These are phyloP conservation scores for Pristionchus mayeri DNA, from an alignment of 2,888 invertebrate genomes.

Conservation along the genomic window DNA sequence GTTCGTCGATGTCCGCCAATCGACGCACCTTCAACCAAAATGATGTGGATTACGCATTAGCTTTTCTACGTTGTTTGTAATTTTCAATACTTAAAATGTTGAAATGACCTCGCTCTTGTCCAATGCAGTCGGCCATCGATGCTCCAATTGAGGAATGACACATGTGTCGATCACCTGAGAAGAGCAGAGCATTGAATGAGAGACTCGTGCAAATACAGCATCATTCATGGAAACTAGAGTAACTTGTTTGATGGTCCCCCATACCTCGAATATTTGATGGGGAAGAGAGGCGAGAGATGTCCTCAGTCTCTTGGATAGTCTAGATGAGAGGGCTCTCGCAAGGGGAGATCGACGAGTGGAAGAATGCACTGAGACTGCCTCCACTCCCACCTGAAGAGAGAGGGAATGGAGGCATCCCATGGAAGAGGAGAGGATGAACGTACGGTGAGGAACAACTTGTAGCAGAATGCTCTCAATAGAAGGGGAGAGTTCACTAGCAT, in stretches of 20 bases:
- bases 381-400: not conserved
- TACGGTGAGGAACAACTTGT: conserved; percentile 42
- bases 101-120: conserved; percentile 48
- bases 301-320: conserved; percentile 21
- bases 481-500: conserved; percentile 44
- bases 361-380: conserved; percentile 18
- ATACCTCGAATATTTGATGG: conserved; percentile 43
- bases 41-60: not conserved
- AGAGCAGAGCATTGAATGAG: too few species aligned
- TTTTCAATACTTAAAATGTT: not conserved
- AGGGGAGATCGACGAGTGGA: conserved; percentile 30
- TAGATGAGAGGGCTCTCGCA: conserved; percentile 6
- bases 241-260: not conserved
- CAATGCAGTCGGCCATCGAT: conserved; percentile 47
- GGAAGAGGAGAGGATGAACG: not conserved
- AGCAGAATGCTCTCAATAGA: conserved; percentile 37
- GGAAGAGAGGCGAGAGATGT: conserved; percentile 26
- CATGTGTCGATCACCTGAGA: conserved; percentile 46
- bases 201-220: not conserved
- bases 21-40: conserved; percentile 14
- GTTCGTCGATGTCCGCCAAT: conserved; percentile 43
- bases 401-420: not conserved
- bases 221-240: too few species aligned
- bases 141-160: conserved; percentile 44
- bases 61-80: too few species aligned